phyloP scores from a whole-genome alignment of 2,113 vertebrate genomes.

The Hemicordylus capensis region DNA sequence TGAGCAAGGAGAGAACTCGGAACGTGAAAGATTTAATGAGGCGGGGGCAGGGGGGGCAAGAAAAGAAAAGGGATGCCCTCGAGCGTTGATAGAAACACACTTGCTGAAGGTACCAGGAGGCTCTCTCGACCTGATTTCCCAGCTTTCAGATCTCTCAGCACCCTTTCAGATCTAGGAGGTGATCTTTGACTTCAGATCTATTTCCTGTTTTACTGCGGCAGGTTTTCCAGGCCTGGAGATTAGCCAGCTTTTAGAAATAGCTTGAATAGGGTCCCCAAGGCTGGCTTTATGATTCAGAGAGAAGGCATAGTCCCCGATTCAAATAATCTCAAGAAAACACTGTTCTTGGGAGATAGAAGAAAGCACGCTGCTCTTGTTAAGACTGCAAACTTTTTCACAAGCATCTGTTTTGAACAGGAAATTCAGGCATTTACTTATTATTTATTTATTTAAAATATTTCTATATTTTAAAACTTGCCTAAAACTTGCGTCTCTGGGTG shows the following conservation, averaged over 20 bases:
- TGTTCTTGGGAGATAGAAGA: neutral
- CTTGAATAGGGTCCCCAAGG: constrained; percentile 33
- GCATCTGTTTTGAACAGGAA: neutral
- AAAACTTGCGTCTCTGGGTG: too few species aligned
- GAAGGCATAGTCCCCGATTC: constrained; percentile 32
- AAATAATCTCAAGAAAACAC: constrained; percentile 19
- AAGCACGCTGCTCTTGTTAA: neutral
- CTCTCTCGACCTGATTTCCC: constrained; percentile 27
- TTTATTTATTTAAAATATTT: too few species aligned
- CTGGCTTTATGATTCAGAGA: constrained; percentile 40
- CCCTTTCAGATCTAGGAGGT: neutral
- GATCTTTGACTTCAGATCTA: neutral
- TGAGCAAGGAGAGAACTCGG: constrained; percentile 19
- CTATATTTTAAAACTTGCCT: too few species aligned
- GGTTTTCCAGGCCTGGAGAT: constrained; percentile 4
- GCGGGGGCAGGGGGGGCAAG: too few species aligned
- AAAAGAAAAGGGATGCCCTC: constrained; percentile 7
- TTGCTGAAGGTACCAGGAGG: neutral
- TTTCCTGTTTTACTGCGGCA: neutral
- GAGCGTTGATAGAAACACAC: neutral
- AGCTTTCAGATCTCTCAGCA: neutral
- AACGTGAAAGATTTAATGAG: constrained; percentile 24
- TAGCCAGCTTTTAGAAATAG: constrained; percentile 27
- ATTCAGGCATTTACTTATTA: neutral
- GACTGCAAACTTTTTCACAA: neutral